Evolutionary conservation across 1,140 invertebrate genomes (phyloP).

Genomic region (Cyclina sinensis): DNA sequence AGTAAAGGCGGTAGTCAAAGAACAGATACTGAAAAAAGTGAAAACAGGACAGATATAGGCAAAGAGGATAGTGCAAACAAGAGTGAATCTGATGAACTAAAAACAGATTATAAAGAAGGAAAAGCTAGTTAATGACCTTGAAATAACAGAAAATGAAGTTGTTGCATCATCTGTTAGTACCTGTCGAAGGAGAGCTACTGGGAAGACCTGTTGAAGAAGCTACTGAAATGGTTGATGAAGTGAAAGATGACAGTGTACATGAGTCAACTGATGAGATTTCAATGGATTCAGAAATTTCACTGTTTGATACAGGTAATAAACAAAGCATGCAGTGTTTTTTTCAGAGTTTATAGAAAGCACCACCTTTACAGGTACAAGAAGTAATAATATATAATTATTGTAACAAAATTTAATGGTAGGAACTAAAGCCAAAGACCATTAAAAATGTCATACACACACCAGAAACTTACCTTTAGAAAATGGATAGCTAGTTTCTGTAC

Average conservation of each 20-base stretch:
- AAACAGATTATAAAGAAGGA: neutral
- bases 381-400: no score
- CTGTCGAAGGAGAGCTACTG: neutral
- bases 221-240: neutral
- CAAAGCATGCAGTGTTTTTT: no score
- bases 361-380: no score
- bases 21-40: neutral
- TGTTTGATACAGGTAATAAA: neutral
- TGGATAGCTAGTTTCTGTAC: no score
- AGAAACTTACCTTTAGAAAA: no score
- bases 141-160: neutral
- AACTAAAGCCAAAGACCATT: no score
- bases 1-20: neutral
- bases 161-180: neutral
- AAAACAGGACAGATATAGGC: no score
- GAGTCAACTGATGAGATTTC: neutral
- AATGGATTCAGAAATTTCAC: neutral
- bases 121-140: neutral
- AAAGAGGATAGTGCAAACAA: no score
- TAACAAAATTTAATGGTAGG: no score
- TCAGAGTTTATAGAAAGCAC: no score
- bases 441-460: no score
- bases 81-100: neutral
- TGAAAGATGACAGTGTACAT: neutral
- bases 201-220: neutral